Percentiles rank a stretch among this genome's conserved stretches.
Evolutionary conservation across 2,113 vertebrate genomes (phyloP).

Genomic region (Pseudorectes ferrugineus): DNA sequence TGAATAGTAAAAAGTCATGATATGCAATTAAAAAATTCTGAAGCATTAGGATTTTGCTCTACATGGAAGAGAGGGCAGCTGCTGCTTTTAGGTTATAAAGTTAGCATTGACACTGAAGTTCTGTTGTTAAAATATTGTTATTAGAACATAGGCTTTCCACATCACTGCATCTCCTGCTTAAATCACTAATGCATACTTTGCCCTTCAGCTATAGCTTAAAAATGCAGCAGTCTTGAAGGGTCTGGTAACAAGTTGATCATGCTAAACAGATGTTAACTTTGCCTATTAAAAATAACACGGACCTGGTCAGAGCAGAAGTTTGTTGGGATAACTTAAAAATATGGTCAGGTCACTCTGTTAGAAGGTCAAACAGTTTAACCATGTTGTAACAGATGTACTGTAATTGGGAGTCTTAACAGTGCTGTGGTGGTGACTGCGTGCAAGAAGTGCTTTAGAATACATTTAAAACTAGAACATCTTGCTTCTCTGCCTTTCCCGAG

Average conservation of each 20-base stretch:
- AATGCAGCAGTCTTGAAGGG: not conserved
- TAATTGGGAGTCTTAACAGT: not conserved
- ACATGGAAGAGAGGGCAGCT: not conserved
- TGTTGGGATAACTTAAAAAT: not conserved
- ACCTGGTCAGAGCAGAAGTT: not conserved
- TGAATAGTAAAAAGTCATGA: not conserved
- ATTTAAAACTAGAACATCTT: not conserved
- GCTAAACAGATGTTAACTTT: not conserved
- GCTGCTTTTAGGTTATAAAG: not conserved
- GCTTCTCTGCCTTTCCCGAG: not conserved
- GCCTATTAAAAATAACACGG: not conserved
- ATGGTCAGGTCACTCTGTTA: not conserved
- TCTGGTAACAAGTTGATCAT: not conserved
- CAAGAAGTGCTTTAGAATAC: not conserved
- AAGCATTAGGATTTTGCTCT: not conserved
- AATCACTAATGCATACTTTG: slow-evolving; percentile 1
- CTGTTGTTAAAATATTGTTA: not conserved
- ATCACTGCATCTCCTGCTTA: not conserved
- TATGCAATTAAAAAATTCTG: not conserved
- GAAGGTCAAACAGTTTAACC: not conserved
- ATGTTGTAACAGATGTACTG: not conserved
- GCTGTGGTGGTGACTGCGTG: not conserved
- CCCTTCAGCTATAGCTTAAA: slow-evolving; percentile 12
- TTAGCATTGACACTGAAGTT: not conserved
- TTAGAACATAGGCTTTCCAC: not conserved